phyloP scores from a whole-genome alignment of 2,113 vertebrate species.

The Acanthisitta chloris region DNA sequence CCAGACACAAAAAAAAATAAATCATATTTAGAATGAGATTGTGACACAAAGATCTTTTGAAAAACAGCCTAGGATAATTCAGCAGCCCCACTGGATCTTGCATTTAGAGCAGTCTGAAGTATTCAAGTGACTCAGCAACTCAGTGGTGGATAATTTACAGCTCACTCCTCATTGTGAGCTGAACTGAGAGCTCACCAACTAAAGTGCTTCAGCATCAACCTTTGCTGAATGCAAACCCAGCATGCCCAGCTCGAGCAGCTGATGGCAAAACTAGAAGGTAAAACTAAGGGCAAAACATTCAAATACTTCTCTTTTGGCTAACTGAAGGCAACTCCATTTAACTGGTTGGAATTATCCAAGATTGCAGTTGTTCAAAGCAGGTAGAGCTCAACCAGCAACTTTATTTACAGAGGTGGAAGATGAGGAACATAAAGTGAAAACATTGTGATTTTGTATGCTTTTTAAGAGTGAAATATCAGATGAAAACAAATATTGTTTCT shows the following conservation, averaged over 20 bases:
- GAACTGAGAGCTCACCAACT: neutral
- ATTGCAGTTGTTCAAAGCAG: neutral
- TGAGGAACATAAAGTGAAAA: neutral
- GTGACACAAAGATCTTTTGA: conserved; percentile 19
- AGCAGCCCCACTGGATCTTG: conserved; percentile 42
- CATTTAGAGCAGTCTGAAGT: conserved; percentile 41
- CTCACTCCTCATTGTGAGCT: neutral
- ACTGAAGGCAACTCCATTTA: neutral
- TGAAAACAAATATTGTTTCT: neutral
- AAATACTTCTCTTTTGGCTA: neutral
- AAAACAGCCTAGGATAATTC: conserved; percentile 47
- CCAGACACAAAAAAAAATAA: neutral
- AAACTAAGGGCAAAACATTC: neutral
- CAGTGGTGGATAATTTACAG: conserved; percentile 57
- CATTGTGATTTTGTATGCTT: neutral
- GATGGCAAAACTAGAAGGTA: neutral
- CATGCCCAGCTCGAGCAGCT: neutral
- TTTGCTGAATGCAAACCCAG: neutral
- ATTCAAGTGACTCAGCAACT: conserved; percentile 56
- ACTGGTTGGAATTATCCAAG: neutral
- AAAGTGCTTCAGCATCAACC: neutral
- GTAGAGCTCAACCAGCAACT: neutral
- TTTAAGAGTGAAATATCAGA: neutral
- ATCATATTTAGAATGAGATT: conserved; percentile 48
- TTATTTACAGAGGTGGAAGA: neutral